Conservation (phyloP, 2,888 invertebrate genomes). For the Melanophora roralis region DNA sequence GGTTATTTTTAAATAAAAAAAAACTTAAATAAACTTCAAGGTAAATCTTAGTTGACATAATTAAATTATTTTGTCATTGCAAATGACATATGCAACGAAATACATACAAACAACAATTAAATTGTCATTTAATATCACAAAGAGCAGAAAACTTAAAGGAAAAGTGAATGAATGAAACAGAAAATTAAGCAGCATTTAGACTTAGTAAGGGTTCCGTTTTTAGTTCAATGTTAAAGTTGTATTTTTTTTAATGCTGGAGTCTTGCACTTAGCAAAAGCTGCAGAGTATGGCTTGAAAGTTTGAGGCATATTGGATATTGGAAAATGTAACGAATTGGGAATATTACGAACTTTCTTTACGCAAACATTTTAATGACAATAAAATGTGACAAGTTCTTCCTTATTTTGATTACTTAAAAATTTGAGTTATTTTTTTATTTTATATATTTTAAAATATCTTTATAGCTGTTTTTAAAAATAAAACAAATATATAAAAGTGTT, state of each 20-base stretch:
- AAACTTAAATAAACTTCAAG: constrained; percentile 67
- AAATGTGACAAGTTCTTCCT: no score
- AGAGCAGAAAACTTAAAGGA: neutral
- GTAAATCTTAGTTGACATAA: constrained; percentile 75
- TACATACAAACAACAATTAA: constrained; percentile 65
- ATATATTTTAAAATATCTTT: no score
- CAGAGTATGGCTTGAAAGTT: no score
- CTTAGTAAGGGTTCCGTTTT: constrained; percentile 42
- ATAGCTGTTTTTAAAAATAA: no score
- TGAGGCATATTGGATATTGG: no score
- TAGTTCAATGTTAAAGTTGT: neutral
- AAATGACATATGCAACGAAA: constrained; percentile 65
- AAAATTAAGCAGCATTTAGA: constrained; percentile 36
- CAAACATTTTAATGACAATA: no score
- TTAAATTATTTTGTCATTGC: constrained; percentile 74
- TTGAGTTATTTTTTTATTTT: no score
- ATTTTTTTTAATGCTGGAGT: constrained; percentile 41
- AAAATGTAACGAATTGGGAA: no score
- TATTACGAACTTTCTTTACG: no score
- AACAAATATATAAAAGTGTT: no score
- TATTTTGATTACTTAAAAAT: no score
- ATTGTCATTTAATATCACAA: constrained; percentile 63
- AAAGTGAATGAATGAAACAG: neutral
- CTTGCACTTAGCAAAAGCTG: neutral
- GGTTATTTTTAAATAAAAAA: neutral